These are phyloP conservation scores for Acropora yongei DNA, from an alignment of 64 coral and sea anemone genomes.

Conservation along the genomic window DNA sequence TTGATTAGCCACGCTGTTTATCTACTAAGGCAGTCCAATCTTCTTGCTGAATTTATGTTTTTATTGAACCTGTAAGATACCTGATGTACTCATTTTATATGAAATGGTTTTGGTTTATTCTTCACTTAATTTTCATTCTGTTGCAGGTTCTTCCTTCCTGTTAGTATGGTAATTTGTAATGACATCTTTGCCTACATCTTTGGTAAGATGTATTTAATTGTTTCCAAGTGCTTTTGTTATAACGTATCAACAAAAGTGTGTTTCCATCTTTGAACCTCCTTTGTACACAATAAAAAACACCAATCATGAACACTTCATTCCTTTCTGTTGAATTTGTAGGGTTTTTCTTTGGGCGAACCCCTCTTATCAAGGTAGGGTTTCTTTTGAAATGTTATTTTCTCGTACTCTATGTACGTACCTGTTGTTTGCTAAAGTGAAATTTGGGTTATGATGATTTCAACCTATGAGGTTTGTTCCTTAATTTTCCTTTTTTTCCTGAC, in stretches of 20 bases:
- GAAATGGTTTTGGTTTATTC: not conserved
- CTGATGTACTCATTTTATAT: no score
- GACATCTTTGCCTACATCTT: constrained; percentile 99
- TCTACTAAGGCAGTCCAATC: no score
- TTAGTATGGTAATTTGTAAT: constrained; percentile 96
- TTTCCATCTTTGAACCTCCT: not conserved
- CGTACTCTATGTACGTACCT: no score
- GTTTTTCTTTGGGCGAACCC: constrained; percentile 94
- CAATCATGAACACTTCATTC: no score
- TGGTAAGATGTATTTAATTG: constrained; percentile 35
- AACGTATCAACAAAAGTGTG: not conserved
- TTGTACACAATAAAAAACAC: no score
- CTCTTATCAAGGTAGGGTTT: constrained; percentile 85
- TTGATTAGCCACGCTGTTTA: no score
- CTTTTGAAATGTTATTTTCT: not conserved
- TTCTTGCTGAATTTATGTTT: no score
- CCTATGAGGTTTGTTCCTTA: no score
- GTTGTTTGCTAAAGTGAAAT: no score
- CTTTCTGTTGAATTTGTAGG: constrained; percentile 25
- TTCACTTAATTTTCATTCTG: not conserved
- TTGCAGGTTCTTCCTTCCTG: constrained; percentile 91
- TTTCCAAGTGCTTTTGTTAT: not conserved
- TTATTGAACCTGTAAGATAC: no score
- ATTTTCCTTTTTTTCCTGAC: no score
- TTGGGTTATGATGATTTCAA: no score